Percentiles rank a stretch among this genome's conserved stretches.
Conservation (phyloP, 2,113 vertebrate species). For the Megalops atlanticus region DNA sequence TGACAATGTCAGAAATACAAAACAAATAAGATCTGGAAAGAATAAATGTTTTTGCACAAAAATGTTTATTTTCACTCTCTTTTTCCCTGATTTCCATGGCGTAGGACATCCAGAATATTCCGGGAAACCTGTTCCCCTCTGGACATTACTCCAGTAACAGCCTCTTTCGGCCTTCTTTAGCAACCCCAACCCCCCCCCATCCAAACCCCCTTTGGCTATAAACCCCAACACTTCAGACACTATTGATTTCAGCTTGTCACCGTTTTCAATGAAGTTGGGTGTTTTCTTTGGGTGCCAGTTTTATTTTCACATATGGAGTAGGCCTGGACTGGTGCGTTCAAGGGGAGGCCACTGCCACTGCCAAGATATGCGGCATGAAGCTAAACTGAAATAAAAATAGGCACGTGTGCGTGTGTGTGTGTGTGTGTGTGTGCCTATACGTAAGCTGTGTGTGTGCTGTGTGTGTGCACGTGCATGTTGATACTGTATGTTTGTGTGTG, state of each 20-base stretch:
- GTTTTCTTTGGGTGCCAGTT: conserved; percentile 66
- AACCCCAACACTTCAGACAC: conserved; percentile 31
- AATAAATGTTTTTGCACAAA: not conserved
- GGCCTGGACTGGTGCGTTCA: conserved; percentile 55
- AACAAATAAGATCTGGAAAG: conserved; percentile 4
- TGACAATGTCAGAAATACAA: not conserved
- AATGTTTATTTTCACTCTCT: conserved; percentile 2
- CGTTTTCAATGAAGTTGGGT: conserved; percentile 49
- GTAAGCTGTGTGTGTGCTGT: conserved; percentile 4
- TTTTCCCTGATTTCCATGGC: conserved; percentile 17
- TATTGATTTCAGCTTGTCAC: conserved; percentile 52
- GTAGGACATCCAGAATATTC: conserved; percentile 15
- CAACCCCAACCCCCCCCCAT: not conserved
- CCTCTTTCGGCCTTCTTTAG: not conserved
- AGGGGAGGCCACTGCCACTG: conserved; percentile 57
- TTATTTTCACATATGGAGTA: conserved; percentile 68
- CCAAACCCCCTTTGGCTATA: not conserved
- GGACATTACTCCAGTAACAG: conserved; percentile 20
- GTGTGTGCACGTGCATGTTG: conserved; percentile 6
- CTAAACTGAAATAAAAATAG: conserved; percentile 73
- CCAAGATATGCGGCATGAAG: conserved; percentile 70
- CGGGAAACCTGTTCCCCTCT: conserved; percentile 13
- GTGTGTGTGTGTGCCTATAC: conserved; percentile 15
- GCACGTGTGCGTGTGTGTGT: conserved; percentile 14
- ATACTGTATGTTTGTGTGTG: conserved; percentile 30